These are phyloP conservation scores for Araneus ventricosus DNA, from an alignment of 1,140 invertebrate species.

Conservation along the genomic window DNA sequence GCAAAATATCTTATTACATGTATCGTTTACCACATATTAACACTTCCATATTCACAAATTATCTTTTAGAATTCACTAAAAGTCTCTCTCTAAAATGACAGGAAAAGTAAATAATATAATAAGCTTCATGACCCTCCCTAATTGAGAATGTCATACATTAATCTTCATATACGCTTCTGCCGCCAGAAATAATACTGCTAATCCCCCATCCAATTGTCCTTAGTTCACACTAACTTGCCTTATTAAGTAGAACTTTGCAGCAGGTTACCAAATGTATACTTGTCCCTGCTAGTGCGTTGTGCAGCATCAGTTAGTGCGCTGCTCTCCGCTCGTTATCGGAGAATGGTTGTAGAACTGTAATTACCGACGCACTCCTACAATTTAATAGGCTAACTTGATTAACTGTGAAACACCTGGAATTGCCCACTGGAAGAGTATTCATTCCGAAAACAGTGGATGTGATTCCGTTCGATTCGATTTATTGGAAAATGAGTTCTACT, in stretches of 20 bases:
- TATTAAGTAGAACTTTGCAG: constrained; percentile 21
- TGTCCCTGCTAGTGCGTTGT: background rate
- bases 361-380: constrained; percentile 13
- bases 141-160: background rate
- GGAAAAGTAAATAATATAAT: background rate
- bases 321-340: background rate
- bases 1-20: background rate
- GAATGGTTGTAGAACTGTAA: constrained; percentile 5
- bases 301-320: background rate
- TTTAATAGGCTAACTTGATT: constrained; percentile 59
- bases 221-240: background rate
- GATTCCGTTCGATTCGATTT: constrained; percentile 37
- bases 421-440: constrained; percentile 40
- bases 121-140: background rate
- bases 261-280: constrained; percentile 28
- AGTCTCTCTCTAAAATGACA: background rate
- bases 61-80: too few species aligned
- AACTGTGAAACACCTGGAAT: constrained; percentile 59
- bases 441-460: background rate
- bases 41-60: too few species aligned
- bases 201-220: background rate
- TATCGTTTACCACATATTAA: too few species aligned
- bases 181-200: background rate
- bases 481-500: constrained; percentile 38
- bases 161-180: background rate